Evolutionary conservation across 1,140 invertebrate species (phyloP).

Genomic region (Drosophila watanabei): DNA sequence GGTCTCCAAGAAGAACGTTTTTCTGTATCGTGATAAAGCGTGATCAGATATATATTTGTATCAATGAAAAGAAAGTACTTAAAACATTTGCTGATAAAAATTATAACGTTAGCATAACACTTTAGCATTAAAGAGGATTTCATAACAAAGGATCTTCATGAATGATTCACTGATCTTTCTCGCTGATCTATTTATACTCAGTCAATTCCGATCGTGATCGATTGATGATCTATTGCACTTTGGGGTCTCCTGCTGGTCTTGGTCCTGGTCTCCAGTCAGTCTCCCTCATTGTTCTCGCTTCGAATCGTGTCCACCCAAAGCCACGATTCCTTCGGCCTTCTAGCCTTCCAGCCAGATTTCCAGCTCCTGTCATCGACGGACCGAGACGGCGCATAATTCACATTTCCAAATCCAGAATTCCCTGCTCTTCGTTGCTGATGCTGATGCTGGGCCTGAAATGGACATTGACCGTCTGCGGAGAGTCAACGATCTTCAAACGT

Average conservation of each 20-base stretch:
- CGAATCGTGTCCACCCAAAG: conserved; percentile 52
- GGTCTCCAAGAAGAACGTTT: neutral
- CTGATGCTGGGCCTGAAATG: conserved; percentile 44
- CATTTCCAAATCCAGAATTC: conserved; percentile 49
- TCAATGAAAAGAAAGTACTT: conserved; percentile 10
- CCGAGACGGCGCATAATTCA: conserved; percentile 68
- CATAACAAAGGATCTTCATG: conserved; percentile 16
- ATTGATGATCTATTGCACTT: conserved; percentile 70
- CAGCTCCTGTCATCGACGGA: conserved; percentile 48
- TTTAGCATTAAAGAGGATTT: neutral
- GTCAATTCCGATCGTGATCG: conserved; percentile 46
- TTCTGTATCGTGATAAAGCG: neutral
- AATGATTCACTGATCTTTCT: conserved; percentile 5
- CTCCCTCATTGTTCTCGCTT: conserved; percentile 57
- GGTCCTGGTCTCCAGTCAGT: conserved; percentile 17
- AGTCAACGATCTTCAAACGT: conserved; percentile 83
- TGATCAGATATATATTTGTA: neutral
- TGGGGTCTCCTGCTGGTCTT: conserved; percentile 1
- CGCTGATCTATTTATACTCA: conserved; percentile 40
- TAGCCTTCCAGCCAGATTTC: neutral
- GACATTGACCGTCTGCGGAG: conserved; percentile 79
- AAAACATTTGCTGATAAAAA: neutral
- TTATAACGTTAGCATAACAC: too few species aligned
- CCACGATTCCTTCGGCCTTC: conserved; percentile 29
- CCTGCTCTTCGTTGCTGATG: neutral